Evolutionary conservation across 2,113 vertebrate species (phyloP), one percentile per base, ranked within the genome.

Genomic region (Etheostoma spectabile): DNA sequence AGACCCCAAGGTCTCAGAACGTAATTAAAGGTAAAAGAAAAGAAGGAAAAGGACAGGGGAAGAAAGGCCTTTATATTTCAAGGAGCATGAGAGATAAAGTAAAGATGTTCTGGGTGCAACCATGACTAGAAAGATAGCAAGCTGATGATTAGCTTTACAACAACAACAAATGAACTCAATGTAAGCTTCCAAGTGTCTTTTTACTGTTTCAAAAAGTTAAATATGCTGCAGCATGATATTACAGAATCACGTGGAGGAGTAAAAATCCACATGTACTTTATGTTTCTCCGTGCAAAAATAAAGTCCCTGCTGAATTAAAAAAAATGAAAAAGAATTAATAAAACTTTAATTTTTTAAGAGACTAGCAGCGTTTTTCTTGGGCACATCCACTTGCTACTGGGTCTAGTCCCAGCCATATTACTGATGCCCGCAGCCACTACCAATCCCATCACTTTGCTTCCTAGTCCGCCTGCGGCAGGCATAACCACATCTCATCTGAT

Each of bases 11-110:
- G 88, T 86, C 77, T 87, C 24, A 71, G 51, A 80, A 73, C 10
- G 3, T 87, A 84, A 92, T 90, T 91, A 94, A 88, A 90, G 79
- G 77, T 82, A 79, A 86, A 86, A 87, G 75, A 93, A 83, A 85
- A 67, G 53, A 55, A 80, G 61, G 82, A 63, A 79, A 73, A 63
- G 76, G 83, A 59, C 27, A 33, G 21, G 5, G 18, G 24, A 45
- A 48, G 65, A 48, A 49, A 61, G 53, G 42, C 30, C 21, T 71
- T 75, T 59, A 46, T 55, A 49, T 55, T 57, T 69, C 52, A 53
- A 51, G 38, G 62, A 86, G 49, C 45, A 62, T 24, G 35, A 81
- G 71, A 45, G 55, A 75, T 71, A 53, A 80, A 74, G 59, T 65
- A 67, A 35, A 70, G 62, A 87, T 71, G 60, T 75, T 66, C 57